phyloP scores from a whole-genome alignment of 1,140 invertebrate genomes.

The Parapsyche elsis region DNA sequence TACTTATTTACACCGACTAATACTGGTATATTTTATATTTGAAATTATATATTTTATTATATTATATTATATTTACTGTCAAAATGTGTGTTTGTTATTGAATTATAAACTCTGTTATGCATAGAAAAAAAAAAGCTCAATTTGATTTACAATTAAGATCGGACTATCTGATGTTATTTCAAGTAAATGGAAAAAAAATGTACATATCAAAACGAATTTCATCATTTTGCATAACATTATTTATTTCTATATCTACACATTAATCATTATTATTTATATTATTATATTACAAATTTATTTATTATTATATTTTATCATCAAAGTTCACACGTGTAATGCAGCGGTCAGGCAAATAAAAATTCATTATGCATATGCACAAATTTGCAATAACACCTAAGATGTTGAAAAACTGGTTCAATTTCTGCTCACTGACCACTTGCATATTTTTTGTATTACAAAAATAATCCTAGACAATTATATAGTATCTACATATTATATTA shows the following conservation, averaged over 20 bases:
- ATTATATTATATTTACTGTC: background rate
- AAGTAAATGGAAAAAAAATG: background rate
- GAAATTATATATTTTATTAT: background rate
- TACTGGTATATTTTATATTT: background rate
- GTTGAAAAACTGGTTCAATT: no score
- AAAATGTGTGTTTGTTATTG: background rate
- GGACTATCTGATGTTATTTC: background rate
- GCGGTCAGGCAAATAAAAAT: background rate
- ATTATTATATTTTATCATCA: no score
- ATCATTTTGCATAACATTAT: conserved; percentile 2
- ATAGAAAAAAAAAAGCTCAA: background rate
- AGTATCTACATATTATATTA: no score
- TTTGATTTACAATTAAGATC: no score
- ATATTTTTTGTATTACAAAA: no score
- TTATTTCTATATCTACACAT: conserved; percentile 3
- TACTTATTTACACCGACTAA: background rate
- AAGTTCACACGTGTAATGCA: no score
- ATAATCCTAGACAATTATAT: no score
- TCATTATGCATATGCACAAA: background rate
- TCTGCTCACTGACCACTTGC: background rate
- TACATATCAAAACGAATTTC: conserved; percentile 2
- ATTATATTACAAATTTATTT: background rate
- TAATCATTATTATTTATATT: background rate
- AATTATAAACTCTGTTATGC: conserved; percentile 7
- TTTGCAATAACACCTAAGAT: no score